Evolutionary conservation across 2,113 vertebrate genomes (phyloP), one percentile per base, ranked within the genome.

Genomic region (Leucopsar rothschildi): DNA sequence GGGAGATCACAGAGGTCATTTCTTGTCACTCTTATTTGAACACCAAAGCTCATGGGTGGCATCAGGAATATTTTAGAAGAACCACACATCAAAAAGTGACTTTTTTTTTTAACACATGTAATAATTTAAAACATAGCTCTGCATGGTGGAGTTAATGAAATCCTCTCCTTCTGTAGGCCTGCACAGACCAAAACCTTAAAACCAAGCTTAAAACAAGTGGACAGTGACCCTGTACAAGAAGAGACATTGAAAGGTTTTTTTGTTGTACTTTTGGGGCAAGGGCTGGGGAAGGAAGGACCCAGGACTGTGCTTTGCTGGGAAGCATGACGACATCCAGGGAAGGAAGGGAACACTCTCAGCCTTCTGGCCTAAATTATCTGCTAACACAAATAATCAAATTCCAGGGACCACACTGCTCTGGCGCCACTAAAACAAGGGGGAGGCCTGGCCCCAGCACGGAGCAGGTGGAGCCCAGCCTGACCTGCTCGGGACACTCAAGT

Each of bases 381-480:
- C 97, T 98, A 98, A 98, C 95, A 98, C 97, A 98, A 98, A 97
- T 97, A 98, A 98, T 97, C 94, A 92, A 90, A 96, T 97, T 97
- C 96, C 96, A 97, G 97, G 92, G 97, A 96, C 96, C 96, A 96
- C 97, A 92, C 63, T 59, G 97, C 93, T 97, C 95, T 96, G 97
- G 97, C 55, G 85, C 97, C 91, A 68, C 95, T 39, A 1, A 19
- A 81, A 12, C 23, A 17, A 40, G 93, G 82, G 70, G 96, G 95
- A 82, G 95, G 84, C 65, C 20, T 5, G 6, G 86, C 63, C 47
- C 71, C 77, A 57, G 95, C 68, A 2, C 71, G 29, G 88, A 97
- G 96, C 96, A 97, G 97, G 97, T 97, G 96, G 97, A 96, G 96
- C 90, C 8, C 9, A 19, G 70, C 25, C 95, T 60, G 94, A 86